These are phyloP conservation scores for Ganaspis brasiliensis DNA, from an alignment of 2,888 invertebrate genomes.

Conservation along the genomic window DNA sequence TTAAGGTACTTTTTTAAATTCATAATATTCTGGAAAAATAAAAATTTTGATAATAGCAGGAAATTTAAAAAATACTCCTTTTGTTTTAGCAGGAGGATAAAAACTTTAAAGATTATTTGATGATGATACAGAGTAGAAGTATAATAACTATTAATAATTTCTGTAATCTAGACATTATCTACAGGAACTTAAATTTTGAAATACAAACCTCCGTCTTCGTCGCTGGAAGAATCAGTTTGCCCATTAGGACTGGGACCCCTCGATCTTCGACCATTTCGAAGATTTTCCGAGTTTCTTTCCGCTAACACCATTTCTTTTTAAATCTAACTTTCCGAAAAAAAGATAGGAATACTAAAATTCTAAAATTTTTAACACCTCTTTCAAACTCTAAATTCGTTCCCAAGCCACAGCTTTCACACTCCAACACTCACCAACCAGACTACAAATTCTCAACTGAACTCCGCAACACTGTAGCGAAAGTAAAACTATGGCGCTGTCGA, in stretches of 20 bases:
- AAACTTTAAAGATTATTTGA: background rate
- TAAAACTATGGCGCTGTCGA: slow-evolving; percentile 69
- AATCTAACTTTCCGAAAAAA: slow-evolving; percentile 14
- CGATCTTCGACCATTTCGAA: slow-evolving; percentile 93
- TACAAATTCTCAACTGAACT: slow-evolving; percentile 62
- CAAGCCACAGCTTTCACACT: slow-evolving; percentile 69
- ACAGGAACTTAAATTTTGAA: slow-evolving; percentile 43
- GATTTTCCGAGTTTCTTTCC: slow-evolving; percentile 91
- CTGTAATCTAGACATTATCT: background rate
- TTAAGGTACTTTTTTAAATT: slow-evolving; percentile 1
- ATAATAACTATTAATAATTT: background rate
- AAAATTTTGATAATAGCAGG: background rate
- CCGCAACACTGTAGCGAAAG: slow-evolving; percentile 77
- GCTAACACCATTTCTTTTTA: slow-evolving; percentile 90
- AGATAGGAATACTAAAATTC: background rate
- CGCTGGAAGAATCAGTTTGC: slow-evolving; percentile 92
- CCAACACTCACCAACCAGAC: slow-evolving; percentile 61
- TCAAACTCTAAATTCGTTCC: slow-evolving; percentile 41
- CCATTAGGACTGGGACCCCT: slow-evolving; percentile 95
- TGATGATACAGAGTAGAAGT: background rate
- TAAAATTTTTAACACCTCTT: slow-evolving; percentile 40
- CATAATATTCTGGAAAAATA: background rate
- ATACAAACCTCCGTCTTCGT: slow-evolving; percentile 90
- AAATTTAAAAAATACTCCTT: background rate
- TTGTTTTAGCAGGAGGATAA: background rate